Evolutionary conservation across 2,797 vertebrate species (phyloP).

Genomic region (Sus cebifrons): DNA sequence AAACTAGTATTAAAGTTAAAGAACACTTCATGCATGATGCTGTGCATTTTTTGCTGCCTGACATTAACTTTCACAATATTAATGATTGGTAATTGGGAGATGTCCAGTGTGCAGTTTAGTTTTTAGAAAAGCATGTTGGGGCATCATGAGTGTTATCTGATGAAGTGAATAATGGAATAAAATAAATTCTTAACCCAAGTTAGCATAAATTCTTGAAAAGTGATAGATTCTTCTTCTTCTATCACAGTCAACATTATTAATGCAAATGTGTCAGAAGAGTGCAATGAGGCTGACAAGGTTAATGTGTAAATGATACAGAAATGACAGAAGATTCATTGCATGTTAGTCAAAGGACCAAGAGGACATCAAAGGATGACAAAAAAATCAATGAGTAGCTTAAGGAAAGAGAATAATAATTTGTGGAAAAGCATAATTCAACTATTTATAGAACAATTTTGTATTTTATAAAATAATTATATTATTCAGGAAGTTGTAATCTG

Average conservation of each 20-base stretch:
- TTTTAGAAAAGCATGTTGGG: background rate
- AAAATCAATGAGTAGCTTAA: background rate
- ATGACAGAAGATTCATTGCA: constrained; percentile 46
- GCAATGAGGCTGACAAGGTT: constrained; percentile 51
- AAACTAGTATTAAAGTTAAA: background rate
- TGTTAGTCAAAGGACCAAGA: constrained; percentile 49
- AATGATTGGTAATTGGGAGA: background rate
- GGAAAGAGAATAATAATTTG: constrained; percentile 3
- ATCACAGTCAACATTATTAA: constrained; percentile 66
- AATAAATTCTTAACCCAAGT: constrained; percentile 42
- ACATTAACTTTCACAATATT: background rate
- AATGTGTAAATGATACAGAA: constrained; percentile 66
- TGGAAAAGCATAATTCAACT: background rate
- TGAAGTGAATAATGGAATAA: constrained; percentile 23
- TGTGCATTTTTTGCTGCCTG: background rate
- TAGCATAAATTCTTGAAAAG: constrained; percentile 36
- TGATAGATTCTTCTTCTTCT: constrained; percentile 18
- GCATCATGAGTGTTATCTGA: background rate
- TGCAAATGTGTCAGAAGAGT: constrained; percentile 58
- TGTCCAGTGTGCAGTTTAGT: background rate
- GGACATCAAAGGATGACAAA: background rate
- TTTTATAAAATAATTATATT: background rate
- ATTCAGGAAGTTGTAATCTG: background rate
- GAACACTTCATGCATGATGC: background rate
- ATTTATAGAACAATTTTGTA: background rate